Evolutionary conservation across 2,113 vertebrate genomes (phyloP), one percentile per base, ranked within the genome.

Genomic region (Terrapene triunguis): DNA sequence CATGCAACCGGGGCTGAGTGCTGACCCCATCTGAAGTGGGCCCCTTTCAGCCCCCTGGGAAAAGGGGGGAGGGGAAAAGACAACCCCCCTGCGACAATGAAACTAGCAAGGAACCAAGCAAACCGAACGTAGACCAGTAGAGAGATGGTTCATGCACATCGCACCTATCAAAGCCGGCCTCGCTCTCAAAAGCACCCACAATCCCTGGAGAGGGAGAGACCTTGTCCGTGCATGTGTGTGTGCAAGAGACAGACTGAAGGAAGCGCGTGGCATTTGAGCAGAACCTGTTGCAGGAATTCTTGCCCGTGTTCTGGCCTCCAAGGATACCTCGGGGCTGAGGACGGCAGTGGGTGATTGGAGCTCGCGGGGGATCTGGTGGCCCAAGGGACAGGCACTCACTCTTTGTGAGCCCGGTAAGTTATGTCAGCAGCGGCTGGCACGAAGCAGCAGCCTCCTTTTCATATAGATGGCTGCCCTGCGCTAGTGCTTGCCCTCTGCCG

Each of bases 271-370:
- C 42, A 44, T 35, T 65, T 38, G 51, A 84, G 10, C 2, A 12
- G 29, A 82, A 50, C 55, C 38, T 85, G 50, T 82, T 42, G 84
- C 92, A 78, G 12, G 5, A 84, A 88, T 78, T 80, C 69, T 35
- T 57, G 80, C 38, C 38, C 42, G 47, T 14, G 27, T n/a, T 21
- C 55, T 80, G 81, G 44, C 57, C 54, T 80, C 13, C 35, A 54
- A 91, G 29, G 25, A 44, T 8, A 14, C 27, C 74, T 3, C 0
- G 1, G 2, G 19, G 1, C 44, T 42, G 80, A 50, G 78, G 87
- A 17, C 3, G 59, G 62, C 0, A 0, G 16, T 42, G n/a, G 6
- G 13, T n/a, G 78, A 47, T 17, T 29, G 32, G 1, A 0, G 76
- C 84, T 92, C 1, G 0, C 25, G 29, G 50, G 48, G 44, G 25